Base-by-base conservation (phyloP, 2,888 invertebrate genomes). In the Falcaria lacertinaria region DNA sequence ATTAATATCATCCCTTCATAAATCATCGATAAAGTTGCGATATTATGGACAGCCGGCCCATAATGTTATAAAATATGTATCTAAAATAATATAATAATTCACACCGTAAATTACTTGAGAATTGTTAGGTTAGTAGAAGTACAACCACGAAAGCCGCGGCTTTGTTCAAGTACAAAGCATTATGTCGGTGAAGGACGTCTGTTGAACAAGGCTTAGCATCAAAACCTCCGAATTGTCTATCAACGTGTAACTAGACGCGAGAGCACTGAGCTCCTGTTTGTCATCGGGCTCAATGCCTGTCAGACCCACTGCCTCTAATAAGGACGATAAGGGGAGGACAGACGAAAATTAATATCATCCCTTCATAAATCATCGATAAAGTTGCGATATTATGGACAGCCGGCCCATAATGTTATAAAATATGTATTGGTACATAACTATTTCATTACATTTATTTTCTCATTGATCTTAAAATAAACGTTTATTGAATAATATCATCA, bases 211-310 rank as follows among this genome's bases (percentile, higher is more conserved):
- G 28, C 28, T 28, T 28, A 28, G 8, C 28, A 28, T 11, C 28
- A 28, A 11, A 28, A 11, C 28, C 28, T 28, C 11, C 11, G 28
- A 48, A 48, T 50, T 42, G 45, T 41, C 43, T 39, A 45, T 47
- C 43, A 41, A 45, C 47, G 45, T 47, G 42, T 42, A 51, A 48
- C 41, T 39, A 41, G 48, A 40, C 49, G 43, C 53, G 55, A 54
- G 49, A n/a, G n/a, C n/a, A n/a, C n/a, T n/a, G n/a, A 55, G 51
- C 48, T 48, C 45, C 47, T 63, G 54, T 63, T 61, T 62, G 59
- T 64, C 61, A 57, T 54, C 33, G 41, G 45, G 39, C 48, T 60
- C 60, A 61, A 61, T 57, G 55, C 48, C 53, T 53, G 56, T 52
- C 57, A 46, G 50, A 34, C 22, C 37, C 22, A 11, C 11, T 28